These are phyloP conservation scores for Megaceryle maxima DNA, from an alignment of 2,113 vertebrate genomes.

Conservation along the genomic window DNA sequence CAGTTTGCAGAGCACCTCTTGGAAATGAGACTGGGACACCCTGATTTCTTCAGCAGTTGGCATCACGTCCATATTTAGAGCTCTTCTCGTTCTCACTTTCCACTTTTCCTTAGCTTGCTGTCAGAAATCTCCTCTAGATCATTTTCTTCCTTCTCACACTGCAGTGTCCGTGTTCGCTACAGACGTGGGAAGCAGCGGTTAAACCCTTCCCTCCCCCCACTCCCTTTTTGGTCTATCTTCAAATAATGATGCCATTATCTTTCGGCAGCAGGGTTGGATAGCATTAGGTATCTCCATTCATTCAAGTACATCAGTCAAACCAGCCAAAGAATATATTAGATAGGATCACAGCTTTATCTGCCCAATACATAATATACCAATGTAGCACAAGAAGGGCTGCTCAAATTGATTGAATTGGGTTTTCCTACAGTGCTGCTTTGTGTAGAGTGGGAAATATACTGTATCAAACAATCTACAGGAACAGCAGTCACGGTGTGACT, in stretches of 20 bases:
- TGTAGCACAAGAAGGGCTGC: conserved; percentile 30
- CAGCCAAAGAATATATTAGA: conserved; percentile 53
- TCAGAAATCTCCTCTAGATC: neutral
- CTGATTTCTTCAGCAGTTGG: neutral
- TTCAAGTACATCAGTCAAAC: conserved; percentile 30
- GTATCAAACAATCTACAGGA: conserved; percentile 42
- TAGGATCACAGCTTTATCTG: conserved; percentile 56
- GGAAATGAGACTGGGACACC: neutral
- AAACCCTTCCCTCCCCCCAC: neutral
- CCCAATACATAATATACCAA: conserved; percentile 4
- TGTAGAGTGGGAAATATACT: conserved; percentile 3
- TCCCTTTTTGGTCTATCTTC: neutral
- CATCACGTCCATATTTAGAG: neutral
- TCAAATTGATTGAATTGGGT: conserved; percentile 60
- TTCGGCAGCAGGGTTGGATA: neutral
- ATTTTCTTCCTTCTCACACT: neutral
- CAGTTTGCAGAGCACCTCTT: neutral
- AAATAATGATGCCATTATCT: conserved; percentile 46
- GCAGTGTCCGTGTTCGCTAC: neutral
- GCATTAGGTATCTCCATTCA: conserved; percentile 18
- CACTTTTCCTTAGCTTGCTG: neutral
- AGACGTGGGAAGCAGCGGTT: neutral
- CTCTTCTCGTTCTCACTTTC: neutral
- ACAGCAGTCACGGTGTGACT: conserved; percentile 6
- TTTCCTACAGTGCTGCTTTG: conserved; percentile 39